phyloP scores from a whole-genome alignment of 2,797 vertebrate genomes.

The Paedocypris micromegethes region DNA sequence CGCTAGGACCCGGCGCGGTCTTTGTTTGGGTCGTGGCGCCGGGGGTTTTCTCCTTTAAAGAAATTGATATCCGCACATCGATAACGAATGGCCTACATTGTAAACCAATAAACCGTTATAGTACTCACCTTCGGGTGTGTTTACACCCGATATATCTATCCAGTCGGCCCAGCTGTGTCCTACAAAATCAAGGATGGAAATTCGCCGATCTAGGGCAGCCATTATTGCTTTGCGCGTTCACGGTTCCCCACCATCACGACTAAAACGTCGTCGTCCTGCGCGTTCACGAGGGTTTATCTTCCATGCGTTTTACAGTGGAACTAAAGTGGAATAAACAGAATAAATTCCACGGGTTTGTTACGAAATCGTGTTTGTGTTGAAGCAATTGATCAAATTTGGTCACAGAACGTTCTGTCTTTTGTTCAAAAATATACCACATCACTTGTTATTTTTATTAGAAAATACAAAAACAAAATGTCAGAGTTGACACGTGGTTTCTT shows the following conservation, averaged over 20 bases:
- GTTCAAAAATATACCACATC: no score
- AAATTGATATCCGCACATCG: slow-evolving; percentile 47
- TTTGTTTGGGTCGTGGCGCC: slow-evolving; percentile 74
- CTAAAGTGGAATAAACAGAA: no score
- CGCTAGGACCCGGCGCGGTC: slow-evolving; percentile 83
- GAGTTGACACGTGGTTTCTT: neutral
- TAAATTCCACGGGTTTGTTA: no score
- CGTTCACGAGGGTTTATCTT: slow-evolving; percentile 51
- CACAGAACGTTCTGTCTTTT: no score
- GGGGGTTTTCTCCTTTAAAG: slow-evolving; percentile 54
- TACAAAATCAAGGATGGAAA: slow-evolving; percentile 81
- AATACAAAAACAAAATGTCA: neutral
- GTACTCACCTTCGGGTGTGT: slow-evolving; percentile 74
- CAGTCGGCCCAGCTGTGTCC: slow-evolving; percentile 85
- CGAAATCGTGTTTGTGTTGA: no score
- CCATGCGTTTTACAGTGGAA: neutral
- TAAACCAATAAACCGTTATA: neutral
- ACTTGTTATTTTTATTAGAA: no score
- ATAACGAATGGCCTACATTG: no score
- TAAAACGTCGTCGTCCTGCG: slow-evolving; percentile 58
- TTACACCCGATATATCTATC: slow-evolving; percentile 72
- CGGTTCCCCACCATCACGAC: slow-evolving; percentile 71
- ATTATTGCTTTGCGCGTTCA: slow-evolving; percentile 80
- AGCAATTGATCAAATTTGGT: no score
- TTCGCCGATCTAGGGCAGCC: slow-evolving; percentile 82